Evolutionary conservation across 1,140 invertebrate species (phyloP).

Genomic region (Drosophila insularis): DNA sequence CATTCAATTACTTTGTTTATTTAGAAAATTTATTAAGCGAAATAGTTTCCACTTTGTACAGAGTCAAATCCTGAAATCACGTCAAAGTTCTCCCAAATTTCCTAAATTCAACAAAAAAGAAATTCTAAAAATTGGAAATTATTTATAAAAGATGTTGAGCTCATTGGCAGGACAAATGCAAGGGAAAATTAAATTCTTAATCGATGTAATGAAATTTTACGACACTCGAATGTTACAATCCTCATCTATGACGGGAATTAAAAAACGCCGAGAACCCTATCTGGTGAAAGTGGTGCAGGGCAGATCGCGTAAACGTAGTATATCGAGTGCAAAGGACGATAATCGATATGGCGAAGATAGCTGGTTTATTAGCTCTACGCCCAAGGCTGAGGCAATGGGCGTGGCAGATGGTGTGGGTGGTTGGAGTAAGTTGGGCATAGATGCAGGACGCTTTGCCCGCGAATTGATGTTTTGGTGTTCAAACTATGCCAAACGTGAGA

Average conservation of each 20-base stretch:
- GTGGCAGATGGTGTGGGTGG: conserved; percentile 65
- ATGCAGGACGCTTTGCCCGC: conserved; percentile 52
- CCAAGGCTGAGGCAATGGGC: conserved; percentile 50
- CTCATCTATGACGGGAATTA: background rate
- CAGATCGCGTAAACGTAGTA: conserved; percentile 18
- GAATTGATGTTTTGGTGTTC: conserved; percentile 54
- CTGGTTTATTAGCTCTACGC: conserved; percentile 53
- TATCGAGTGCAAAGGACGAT: background rate
- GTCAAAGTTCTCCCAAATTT: too few species aligned
- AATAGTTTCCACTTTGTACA: too few species aligned
- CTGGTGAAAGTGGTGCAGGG: conserved; percentile 57
- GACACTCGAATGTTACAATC: background rate
- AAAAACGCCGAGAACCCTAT: conserved; percentile 34
- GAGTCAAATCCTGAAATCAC: too few species aligned
- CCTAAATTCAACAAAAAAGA: background rate
- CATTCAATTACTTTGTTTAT: too few species aligned
- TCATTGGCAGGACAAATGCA: background rate
- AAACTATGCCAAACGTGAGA: background rate
- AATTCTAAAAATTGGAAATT: background rate
- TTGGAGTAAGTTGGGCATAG: conserved; percentile 54
- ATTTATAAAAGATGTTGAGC: background rate
- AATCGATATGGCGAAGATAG: conserved; percentile 60
- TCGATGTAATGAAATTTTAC: background rate
- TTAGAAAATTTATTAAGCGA: too few species aligned
- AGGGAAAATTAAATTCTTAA: conserved; percentile 18